Conservation (phyloP, 2,888 invertebrate species). For the Petrolisthes manimaculis region DNA sequence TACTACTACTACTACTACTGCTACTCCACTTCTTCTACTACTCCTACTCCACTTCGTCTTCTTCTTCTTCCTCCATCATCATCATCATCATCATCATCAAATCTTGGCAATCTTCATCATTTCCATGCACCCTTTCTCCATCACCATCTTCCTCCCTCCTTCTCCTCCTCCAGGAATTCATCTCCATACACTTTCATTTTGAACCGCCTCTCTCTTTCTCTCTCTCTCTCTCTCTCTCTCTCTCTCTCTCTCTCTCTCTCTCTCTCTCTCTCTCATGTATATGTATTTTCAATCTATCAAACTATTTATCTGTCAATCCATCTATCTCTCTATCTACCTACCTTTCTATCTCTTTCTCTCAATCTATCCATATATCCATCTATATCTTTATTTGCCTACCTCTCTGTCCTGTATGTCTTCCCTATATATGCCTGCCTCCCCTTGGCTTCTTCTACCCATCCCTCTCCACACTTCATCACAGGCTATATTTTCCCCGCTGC, state of each 20-base stretch:
- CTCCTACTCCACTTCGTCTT: not conserved
- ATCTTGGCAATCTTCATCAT: not conserved
- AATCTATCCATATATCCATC: too few species aligned
- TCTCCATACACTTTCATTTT: not conserved
- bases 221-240: constrained; percentile 12
- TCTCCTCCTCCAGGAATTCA: not conserved
- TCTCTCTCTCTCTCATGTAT: too few species aligned
- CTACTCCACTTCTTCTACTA: constrained; percentile 10
- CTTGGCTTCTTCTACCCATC: not conserved
- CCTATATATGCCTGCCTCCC: not conserved
- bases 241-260: constrained; percentile 17
- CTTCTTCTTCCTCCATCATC: not conserved
- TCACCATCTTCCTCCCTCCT: not conserved
- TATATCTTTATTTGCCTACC: not conserved
- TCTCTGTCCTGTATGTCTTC: not conserved
- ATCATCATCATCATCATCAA: not conserved
- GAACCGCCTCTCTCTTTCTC: not conserved
- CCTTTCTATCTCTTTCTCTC: too few species aligned
- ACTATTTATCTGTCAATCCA: too few species aligned
- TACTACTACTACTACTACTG: constrained; percentile 32
- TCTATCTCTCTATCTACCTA: too few species aligned
- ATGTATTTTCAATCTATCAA: too few species aligned
- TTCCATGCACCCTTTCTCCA: not conserved
- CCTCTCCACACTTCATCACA: not conserved
- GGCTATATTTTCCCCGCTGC: not conserved